Evolutionary conservation across 2,797 vertebrate genomes (phyloP).

Genomic region (Siniperca obscura): DNA sequence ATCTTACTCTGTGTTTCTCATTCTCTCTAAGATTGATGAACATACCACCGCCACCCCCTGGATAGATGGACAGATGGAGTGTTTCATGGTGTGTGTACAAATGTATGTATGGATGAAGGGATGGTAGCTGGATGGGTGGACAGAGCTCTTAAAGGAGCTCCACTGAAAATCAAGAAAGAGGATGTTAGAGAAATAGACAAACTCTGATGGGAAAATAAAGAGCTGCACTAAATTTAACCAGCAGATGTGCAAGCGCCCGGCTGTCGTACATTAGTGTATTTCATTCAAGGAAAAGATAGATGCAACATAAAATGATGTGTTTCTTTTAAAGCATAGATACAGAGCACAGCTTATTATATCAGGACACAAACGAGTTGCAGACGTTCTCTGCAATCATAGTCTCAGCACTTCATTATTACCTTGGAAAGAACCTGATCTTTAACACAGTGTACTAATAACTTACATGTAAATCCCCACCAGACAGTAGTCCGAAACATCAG

Average conservation of each 20-base stretch:
- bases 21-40: conserved; percentile 39
- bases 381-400: background rate
- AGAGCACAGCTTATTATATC: background rate
- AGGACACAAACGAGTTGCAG: background rate
- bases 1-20: conserved; percentile 5
- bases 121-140: conserved; percentile 11
- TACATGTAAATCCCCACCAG: background rate
- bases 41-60: background rate
- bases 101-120: conserved; percentile 9
- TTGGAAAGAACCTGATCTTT: background rate
- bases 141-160: conserved; percentile 4
- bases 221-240: background rate
- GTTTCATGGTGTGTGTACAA: conserved; percentile 8
- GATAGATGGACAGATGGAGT: conserved; percentile 36
- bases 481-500: background rate
- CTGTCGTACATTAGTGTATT: background rate
- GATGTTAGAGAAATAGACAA: background rate
- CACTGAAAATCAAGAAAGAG: conserved; percentile 7
- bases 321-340: background rate
- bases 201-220: conserved; percentile 7
- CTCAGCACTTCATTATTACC: conserved; percentile 3
- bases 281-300: background rate
- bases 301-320: too few relatives aligned
- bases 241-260: background rate
- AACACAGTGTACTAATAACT: background rate